Conservation (phyloP, 2,113 vertebrate species). For the Megalops atlanticus region DNA sequence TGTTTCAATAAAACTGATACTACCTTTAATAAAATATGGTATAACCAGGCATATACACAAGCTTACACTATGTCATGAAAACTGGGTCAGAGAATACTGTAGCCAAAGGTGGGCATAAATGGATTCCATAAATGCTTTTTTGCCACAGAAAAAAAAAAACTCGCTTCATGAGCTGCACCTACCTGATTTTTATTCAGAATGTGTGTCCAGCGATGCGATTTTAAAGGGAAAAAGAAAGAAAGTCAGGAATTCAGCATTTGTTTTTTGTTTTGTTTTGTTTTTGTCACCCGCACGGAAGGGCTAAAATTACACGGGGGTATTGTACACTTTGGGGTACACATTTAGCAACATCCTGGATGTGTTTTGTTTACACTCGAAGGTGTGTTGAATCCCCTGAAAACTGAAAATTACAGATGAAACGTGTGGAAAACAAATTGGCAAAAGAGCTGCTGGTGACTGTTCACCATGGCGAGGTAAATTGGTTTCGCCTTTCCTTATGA, state of each 20-base stretch:
- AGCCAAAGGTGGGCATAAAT: too few species aligned
- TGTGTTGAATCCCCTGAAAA: not conserved
- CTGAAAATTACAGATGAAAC: not conserved
- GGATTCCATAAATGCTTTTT: too few species aligned
- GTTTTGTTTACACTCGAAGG: not conserved
- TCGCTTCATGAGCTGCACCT: not conserved
- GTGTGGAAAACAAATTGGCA: not conserved
- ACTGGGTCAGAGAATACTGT: too few species aligned
- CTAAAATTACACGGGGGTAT: not conserved
- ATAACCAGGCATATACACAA: too few species aligned
- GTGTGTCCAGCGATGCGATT: not conserved
- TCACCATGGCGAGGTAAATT: not conserved
- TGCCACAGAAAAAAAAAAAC: too few species aligned
- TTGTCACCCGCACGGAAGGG: not conserved
- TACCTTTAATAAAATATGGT: too few species aligned
- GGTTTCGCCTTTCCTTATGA: not conserved
- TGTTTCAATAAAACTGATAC: too few species aligned
- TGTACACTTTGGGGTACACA: not conserved
- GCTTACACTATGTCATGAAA: too few species aligned
- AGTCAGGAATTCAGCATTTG: not conserved
- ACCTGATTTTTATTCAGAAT: not conserved
- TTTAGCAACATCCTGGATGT: not conserved
- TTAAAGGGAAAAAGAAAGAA: not conserved
- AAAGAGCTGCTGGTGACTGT: not conserved
- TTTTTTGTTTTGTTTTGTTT: too few species aligned